Percentiles rank a stretch among this genome's conserved stretches.
phyloP scores from a whole-genome alignment of 1,140 invertebrate species.

The Ctenoplectra terminalis region DNA sequence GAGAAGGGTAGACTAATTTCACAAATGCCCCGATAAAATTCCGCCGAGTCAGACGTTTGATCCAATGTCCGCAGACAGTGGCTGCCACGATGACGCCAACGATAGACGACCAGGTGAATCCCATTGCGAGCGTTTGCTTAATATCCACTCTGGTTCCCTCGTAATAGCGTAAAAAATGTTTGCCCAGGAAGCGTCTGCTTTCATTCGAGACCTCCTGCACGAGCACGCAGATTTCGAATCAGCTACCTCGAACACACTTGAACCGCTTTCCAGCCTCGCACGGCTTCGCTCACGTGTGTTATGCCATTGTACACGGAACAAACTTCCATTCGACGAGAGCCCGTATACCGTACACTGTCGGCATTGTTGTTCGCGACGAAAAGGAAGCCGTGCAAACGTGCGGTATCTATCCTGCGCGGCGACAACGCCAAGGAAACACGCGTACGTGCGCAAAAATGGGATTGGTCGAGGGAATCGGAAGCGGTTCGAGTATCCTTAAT shows the following conservation, averaged over 20 bases:
- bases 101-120: too few relatives aligned
- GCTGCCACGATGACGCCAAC: too few relatives aligned
- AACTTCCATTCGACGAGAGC: neutral
- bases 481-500: too few relatives aligned
- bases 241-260: neutral
- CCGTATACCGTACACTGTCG: neutral
- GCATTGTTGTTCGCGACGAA: neutral
- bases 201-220: neutral
- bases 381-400: neutral
- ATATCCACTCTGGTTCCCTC: slow-evolving; percentile 77
- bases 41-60: too few relatives aligned
- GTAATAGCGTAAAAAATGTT: slow-evolving; percentile 82
- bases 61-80: too few relatives aligned
- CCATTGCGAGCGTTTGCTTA: slow-evolving; percentile 74
- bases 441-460: too few relatives aligned
- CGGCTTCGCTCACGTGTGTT: neutral
- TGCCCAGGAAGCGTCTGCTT: slow-evolving; percentile 65
- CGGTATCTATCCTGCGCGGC: neutral
- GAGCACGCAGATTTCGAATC: neutral
- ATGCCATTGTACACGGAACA: neutral
- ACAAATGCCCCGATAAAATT: too few relatives aligned
- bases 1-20: too few relatives aligned
- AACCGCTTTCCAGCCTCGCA: slow-evolving; percentile 9
- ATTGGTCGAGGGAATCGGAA: too few relatives aligned
- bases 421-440: too few relatives aligned